Base-by-base conservation (phyloP, 2,797 vertebrate genomes). In the Pampus argenteus region DNA sequence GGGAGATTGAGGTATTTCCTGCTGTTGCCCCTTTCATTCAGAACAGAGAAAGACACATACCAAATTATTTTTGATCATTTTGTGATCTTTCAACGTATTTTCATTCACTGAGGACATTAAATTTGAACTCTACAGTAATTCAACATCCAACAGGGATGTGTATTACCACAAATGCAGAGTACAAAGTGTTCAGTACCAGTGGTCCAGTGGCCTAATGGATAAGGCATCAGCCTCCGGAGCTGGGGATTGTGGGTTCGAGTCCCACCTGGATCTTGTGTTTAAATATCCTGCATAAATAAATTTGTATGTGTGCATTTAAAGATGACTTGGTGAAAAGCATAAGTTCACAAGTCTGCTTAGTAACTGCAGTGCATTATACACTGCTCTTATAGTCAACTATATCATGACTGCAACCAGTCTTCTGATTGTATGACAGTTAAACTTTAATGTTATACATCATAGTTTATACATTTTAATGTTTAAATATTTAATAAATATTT, bases 161-260 rank as follows among this genome's bases (percentile, higher is more conserved):
- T 44, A 44, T 44, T 40, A 1, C 38, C 38, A 17, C 15, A 18
- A 14, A 44, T 44, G 40, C 17, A 17, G 40, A 8, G n/a, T n/a
- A n/a, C n/a, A n/a, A n/a, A n/a, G n/a, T n/a, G n/a, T 44, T 8
- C 17, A 17, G 40, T 6, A 18, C 40, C 2, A 42, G 11, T 34
- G 60, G 60, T 49, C 88, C 87, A 92, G 89, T 93, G 91, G 91
- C 90, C 86, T 91, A 92, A 92, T 91, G 88, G 88, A 90, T 86
- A 91, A 91, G 86, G 84, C 78, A 91, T 88, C 91, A 92, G 83
- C 88, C 88, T 88, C 87, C 67, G 74, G 78, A 91, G 88, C 85
- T 89, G 86, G 82, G 77, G 84, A 90, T 88, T 93, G 84, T 90
- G 88, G 88, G 90, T 90, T 92, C 84, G 74, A 91, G 89, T 92